Percentiles rank a stretch among this genome's conserved stretches.
Conservation (phyloP, 2,888 invertebrate genomes). For the Camponotus fellah region DNA sequence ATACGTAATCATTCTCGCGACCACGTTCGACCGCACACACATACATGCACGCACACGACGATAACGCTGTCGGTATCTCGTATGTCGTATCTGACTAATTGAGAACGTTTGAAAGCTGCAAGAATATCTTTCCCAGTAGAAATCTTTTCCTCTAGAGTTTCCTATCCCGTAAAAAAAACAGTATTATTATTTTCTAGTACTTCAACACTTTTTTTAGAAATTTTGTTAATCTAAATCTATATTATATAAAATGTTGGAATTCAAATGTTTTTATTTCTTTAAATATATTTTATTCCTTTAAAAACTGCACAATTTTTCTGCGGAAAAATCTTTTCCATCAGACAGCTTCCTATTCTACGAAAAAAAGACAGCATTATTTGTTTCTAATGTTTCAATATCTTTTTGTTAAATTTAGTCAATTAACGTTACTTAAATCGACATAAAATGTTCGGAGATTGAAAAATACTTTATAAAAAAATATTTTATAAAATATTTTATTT, state of each 20-base stretch:
- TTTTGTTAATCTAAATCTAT: background rate
- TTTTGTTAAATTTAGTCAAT: background rate
- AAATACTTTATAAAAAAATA: too few relatives aligned
- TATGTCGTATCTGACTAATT: conserved; percentile 20
- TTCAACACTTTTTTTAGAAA: background rate
- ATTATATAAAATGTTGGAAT: background rate
- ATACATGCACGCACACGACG: background rate
- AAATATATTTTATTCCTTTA: background rate
- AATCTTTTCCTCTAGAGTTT: background rate
- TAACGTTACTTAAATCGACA: too few relatives aligned
- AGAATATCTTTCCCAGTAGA: background rate
- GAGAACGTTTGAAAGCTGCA: conserved; percentile 15
- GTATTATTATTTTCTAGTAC: background rate
- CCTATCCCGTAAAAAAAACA: background rate
- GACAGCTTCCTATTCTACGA: too few relatives aligned
- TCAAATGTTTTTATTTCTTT: background rate
- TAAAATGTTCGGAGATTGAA: too few relatives aligned
- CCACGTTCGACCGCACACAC: conserved; percentile 10
- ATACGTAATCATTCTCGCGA: conserved; percentile 45
- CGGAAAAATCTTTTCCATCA: background rate
- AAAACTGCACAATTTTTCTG: conserved; percentile 1
- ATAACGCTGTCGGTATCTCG: conserved; percentile 33
- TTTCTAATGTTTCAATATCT: background rate
- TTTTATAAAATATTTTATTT: background rate
- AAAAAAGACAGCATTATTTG: background rate